A percentile compares a stretch with the other conserved stretches of the same genome.
Conservation (phyloP, 2,113 vertebrate species). For the Sylvilagus bachmani region DNA sequence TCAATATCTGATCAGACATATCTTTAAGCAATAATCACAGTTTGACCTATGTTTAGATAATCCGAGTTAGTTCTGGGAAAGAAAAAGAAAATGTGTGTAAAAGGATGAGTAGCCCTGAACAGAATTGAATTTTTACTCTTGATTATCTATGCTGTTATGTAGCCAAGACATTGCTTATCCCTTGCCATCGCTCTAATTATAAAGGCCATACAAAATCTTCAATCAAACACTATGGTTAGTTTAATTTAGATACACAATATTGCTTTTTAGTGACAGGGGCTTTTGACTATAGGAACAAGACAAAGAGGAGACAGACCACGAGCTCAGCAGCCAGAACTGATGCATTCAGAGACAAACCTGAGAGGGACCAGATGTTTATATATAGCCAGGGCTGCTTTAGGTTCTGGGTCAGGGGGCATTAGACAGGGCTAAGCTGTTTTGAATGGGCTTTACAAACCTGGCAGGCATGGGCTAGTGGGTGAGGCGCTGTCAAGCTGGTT, state of each 20-base stretch:
- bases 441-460: too few relatives aligned
- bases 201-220: neutral
- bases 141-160: constrained; percentile 20
- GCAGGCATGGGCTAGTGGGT: too few relatives aligned
- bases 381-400: too few relatives aligned
- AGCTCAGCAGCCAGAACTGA: too few relatives aligned
- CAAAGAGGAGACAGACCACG: too few relatives aligned
- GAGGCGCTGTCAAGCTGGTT: too few relatives aligned
- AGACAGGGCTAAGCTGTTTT: too few relatives aligned
- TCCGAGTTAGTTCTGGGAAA: neutral
- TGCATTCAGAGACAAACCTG: too few relatives aligned
- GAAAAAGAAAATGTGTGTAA: neutral
- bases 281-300: too few relatives aligned
- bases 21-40: neutral
- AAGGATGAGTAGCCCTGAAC: neutral
- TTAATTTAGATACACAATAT: neutral
- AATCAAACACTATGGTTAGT: neutral
- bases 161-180: neutral
- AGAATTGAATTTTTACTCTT: neutral
- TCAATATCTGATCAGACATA: neutral
- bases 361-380: too few relatives aligned
- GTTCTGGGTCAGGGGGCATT: too few relatives aligned
- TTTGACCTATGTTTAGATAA: neutral
- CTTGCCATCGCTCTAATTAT: neutral
- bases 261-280: neutral